Conservation (phyloP, 2,797 vertebrate genomes). For the Paratrypauchen microcephalus region DNA sequence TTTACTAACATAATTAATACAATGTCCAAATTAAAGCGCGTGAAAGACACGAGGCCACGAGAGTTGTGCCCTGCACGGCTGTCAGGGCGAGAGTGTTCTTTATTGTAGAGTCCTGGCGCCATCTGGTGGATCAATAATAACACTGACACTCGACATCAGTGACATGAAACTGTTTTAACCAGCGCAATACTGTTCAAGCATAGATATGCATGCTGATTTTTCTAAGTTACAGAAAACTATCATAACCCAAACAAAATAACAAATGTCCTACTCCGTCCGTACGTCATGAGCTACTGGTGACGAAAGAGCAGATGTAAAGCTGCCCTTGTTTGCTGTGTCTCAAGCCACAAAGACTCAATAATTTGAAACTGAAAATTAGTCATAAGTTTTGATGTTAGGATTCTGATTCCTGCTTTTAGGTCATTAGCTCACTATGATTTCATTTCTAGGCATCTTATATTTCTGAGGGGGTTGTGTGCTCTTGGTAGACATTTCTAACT, state of each 20-base stretch:
- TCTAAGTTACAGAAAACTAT: neutral
- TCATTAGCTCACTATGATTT: neutral
- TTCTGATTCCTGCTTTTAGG: neutral
- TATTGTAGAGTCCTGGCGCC: neutral
- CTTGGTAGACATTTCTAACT: too few relatives aligned
- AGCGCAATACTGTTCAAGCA: neutral
- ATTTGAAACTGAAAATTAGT: neutral
- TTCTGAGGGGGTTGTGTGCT: too few relatives aligned
- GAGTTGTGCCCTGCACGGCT: neutral
- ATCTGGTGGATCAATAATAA: neutral
- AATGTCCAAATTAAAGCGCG: neutral
- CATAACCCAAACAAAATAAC: conserved; percentile 25
- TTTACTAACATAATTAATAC: neutral
- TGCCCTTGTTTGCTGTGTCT: conserved; percentile 62
- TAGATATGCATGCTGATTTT: too few relatives aligned
- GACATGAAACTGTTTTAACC: neutral
- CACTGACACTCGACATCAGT: neutral
- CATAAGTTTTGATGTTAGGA: neutral
- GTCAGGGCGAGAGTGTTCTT: too few relatives aligned
- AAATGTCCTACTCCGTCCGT: neutral
- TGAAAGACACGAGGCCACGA: neutral
- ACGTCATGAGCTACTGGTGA: conserved; percentile 19
- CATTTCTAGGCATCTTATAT: too few relatives aligned
- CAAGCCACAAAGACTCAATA: conserved; percentile 11
- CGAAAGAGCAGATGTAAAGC: conserved; percentile 29